These are phyloP conservation scores for Antheraea mylitta DNA, from an alignment of 1,140 invertebrate species.

Conservation along the genomic window DNA sequence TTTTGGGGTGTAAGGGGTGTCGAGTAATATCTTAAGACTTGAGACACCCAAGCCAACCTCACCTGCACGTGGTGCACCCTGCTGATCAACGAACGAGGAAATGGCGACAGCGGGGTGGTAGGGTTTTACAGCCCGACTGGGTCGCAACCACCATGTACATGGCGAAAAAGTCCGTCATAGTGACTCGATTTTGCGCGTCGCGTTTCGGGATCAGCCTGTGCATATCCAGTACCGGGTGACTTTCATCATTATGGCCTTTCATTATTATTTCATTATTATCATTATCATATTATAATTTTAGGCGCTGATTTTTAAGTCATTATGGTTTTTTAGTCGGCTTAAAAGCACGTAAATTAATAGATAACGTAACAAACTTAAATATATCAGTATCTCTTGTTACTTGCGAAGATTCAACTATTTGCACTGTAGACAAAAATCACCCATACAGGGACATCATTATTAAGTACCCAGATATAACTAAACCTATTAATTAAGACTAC, in stretches of 20 bases:
- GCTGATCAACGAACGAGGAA: too few species aligned
- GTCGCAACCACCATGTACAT: too few species aligned
- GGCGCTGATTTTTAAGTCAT: conserved; percentile 58
- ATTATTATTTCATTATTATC: conserved; percentile 33
- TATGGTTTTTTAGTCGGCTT: conserved; percentile 52
- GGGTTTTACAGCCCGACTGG: too few species aligned
- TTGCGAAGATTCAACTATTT: not conserved
- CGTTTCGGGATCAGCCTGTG: too few species aligned
- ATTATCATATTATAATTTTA: conserved; percentile 56
- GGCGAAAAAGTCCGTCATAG: too few species aligned
- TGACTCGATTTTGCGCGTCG: too few species aligned
- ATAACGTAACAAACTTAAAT: not conserved
- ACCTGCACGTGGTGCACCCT: too few species aligned
- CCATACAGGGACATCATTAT: not conserved
- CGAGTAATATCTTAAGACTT: too few species aligned
- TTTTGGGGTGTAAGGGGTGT: too few species aligned
- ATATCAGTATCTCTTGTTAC: not conserved
- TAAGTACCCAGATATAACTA: conserved; percentile 11
- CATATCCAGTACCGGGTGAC: too few species aligned
- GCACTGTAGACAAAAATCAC: not conserved
- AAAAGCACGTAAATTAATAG: conserved; percentile 13
- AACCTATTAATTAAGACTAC: not conserved
- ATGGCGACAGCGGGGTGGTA: too few species aligned
- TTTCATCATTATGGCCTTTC: conserved; percentile 35
- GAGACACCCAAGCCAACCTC: too few species aligned